Evolutionary conservation across 92 coral and sea anemone genomes (phyloP).

Genomic region (Scolanthus callimorphus): DNA sequence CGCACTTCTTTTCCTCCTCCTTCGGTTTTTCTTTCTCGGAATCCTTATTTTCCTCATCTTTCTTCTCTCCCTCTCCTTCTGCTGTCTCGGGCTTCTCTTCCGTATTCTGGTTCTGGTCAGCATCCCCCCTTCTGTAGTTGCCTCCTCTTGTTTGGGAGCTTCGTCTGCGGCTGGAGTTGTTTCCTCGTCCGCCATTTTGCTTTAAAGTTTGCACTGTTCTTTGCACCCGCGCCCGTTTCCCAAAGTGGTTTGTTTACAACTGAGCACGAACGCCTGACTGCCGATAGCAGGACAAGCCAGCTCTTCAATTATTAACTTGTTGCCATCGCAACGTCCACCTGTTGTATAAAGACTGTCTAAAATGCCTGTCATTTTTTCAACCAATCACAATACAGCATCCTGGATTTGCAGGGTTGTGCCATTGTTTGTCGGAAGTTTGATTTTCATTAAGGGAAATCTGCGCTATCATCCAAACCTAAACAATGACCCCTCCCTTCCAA

Average conservation of each 20-base stretch:
- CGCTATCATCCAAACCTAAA: background rate
- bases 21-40: conserved; percentile 2
- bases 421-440: conserved; percentile 3
- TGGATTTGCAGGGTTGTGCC: background rate
- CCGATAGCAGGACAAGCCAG: background rate
- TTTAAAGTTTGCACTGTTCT: background rate
- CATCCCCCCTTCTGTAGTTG: background rate
- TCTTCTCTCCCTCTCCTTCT: conserved; percentile 2
- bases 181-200: conserved; percentile 47
- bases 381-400: conserved; percentile 5
- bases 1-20: background rate
- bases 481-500: too few relatives aligned
- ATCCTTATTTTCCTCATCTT: conserved; percentile 8
- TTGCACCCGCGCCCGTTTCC: background rate
- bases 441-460: background rate
- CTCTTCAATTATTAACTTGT: conserved; percentile 18
- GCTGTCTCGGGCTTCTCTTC: background rate
- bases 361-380: conserved; percentile 8
- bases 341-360: conserved; percentile 10
- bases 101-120: too few relatives aligned
- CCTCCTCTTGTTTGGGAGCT: background rate
- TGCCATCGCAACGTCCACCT: conserved; percentile 38
- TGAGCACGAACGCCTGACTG: conserved; percentile 15
- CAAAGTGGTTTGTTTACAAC: conserved; percentile 33
- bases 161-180: conserved; percentile 13